Conservation (phyloP, 2,113 vertebrate species). For the Marmota flaviventris region DNA sequence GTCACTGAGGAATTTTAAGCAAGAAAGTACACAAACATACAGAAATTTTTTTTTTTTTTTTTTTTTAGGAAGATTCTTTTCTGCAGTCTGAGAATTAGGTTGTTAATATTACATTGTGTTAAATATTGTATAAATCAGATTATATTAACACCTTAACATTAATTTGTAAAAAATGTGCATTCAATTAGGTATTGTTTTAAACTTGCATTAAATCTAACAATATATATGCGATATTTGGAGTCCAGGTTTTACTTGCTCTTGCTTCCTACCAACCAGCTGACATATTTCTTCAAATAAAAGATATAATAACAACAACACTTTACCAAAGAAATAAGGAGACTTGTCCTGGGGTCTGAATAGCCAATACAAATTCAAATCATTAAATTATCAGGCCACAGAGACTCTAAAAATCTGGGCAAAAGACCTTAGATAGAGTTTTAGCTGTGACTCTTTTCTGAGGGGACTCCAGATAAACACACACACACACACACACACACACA, state of each 20-base stretch:
- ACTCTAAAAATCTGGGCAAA: neutral
- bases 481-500: too few relatives aligned
- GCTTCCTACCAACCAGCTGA: neutral
- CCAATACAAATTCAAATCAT: neutral
- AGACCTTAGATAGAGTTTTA: neutral
- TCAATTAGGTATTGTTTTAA: neutral
- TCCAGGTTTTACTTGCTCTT: neutral
- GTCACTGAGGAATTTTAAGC: neutral
- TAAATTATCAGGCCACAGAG: neutral
- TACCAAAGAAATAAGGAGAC: neutral
- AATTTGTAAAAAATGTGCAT: neutral
- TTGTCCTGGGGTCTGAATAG: rapidly evolving
- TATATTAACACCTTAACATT: neutral
- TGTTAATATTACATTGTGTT: neutral
- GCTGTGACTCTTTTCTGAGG: neutral
- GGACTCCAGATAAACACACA: too few relatives aligned
- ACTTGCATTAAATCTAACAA: neutral
- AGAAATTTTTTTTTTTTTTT: neutral
- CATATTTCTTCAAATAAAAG: neutral
- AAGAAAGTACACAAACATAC: neutral
- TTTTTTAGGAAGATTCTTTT: neutral
- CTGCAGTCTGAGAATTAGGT: neutral
- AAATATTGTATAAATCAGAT: neutral
- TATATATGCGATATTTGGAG: neutral
- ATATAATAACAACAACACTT: neutral